Base-by-base conservation (phyloP, 2,888 invertebrate species). In the Nomada ruficornis region DNA sequence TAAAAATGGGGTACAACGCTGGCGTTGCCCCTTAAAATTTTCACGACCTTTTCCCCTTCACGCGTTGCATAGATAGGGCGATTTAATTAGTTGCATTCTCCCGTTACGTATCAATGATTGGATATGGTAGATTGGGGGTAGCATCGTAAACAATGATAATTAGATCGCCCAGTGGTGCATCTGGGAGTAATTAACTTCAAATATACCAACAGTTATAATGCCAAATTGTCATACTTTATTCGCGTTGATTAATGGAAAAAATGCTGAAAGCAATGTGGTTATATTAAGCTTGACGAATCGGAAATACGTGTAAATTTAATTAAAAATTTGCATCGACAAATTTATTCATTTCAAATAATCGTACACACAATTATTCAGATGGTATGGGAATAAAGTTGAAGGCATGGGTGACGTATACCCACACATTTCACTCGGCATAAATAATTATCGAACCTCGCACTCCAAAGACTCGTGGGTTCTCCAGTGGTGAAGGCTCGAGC, bases 1-100 rank as follows among this genome's bases (percentile, higher is more conserved):
- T 44, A 64, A 86, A 77, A 71, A 44, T 18, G 18, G 18, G 15
- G 18, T 5, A 18, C 50, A 15, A 11, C 50, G 13, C 18, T 5
- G 18, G 18, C 50, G 18, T 18, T 15, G 50, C 18, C 50, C 18
- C 18, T 50, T 15, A 18, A 36, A 67, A 67, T 18, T 26, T 3
- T 15, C 10, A 50, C 50, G 11, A 18, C 36, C 7, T 29, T 15
- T 47, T 15, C 18, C 64, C 10, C 36, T 7, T 7, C 36, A 7
- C 36, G 36, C 36, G 7, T 36, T 36, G 36, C 36, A 36, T 36
- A 7, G 36, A 36, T 7, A 36, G 36, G 36, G 7, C 36, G 36
- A 36, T 36, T 36, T 7, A 36, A 36, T 36, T 36, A 36, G 0
- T 5, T 7, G 36, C 7, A 7, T 36, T 36, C 36, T 36, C 36